Base-by-base conservation (phyloP, 2,797 vertebrate genomes). In the Masticophis lateralis region DNA sequence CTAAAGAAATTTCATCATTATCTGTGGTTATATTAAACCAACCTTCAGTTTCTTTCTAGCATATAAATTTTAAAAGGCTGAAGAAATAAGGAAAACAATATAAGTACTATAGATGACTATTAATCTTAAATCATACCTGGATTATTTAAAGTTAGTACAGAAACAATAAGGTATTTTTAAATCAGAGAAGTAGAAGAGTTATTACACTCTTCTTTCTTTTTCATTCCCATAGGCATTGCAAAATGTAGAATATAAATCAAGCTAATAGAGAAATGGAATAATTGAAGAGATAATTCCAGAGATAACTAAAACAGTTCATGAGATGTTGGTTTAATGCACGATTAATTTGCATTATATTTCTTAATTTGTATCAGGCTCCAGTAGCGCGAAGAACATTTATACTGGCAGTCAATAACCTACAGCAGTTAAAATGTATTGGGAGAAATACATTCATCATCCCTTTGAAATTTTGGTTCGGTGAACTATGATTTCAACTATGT, bases 231-330 rank as follows among this genome's bases (percentile, higher is more conserved):
- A 91, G 89, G 86, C 0, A 92, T 20, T 89, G 25, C 16, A 94
- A 66, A 91, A 93, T 92, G 94, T 32, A 92, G 47, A 88, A 27
- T 91, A 37, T 90, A 86, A 94, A 94, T 32, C 95, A 92, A 51
- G 2, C 20, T 87, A 51, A 16, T 69, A 55, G 88, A 93, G 91
- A 94, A 92, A 94, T 90, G 51, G 0, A 88, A 20, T 90, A 92
- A 83, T 89, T 37, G 79, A 83, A 66, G 88, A 91, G 32, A 94
- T 9, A 22, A 89, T 92, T 94, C 92, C 74, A 93, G 53, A 94
- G 94, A 94, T 47, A 94, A 92, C 63, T 92, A 90, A 95, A 95
- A 93, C 87, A 92, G 25, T 88, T 94, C 89, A 10, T 37, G 88
- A 90, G 56, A 83, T 86, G 95, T 95, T 47, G 63, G 92, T 94